Base-by-base conservation (phyloP, 2,888 invertebrate species). In the Sussaba pulchella region DNA sequence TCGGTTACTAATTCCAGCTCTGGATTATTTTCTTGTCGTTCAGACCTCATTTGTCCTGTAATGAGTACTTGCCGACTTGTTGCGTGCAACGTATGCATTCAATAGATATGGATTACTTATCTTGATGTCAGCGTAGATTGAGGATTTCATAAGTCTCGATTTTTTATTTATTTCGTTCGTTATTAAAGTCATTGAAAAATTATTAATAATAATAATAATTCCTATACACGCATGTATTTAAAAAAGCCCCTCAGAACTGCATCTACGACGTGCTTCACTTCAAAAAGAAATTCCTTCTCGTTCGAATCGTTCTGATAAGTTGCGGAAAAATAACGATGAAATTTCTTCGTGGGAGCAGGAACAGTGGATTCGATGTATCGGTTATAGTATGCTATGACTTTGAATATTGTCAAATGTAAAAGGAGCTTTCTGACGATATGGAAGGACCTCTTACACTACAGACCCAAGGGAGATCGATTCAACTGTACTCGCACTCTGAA, bases 311-410 rank as follows among this genome's bases (percentile, higher is more conserved):
- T 8, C 10, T 31, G 31, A 45, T 64, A 47, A 64, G 47, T 47
- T 17, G 6, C 17, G 47, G 31, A 12, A 66, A 9, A 39, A 66
- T 66, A 26, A 43, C 10, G 54, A 26, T 10, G n/a, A 43, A 41
- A 5, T 43, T 41, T 10, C n/a, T 14, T 21, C 10, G 10, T 21
- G 19, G 14, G 14, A 26, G 54, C 0, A 8, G 41, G 57, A 59
- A 71, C 70, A 66, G 64, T 66, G 36, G 43, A 52, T 76, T 52
- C 57, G 78, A 74, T 74, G 74, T 79, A 75, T 79, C 72, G 74
- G 66, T 45, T 77, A 82, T 82, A 83, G 82, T 86, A 86, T 87
- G 64, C 66, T 17, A 75, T 45, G 85, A 87, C 87, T 87, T 85
- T 80, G 82, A 87, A 87, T 87, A 87, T 83, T 84, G 8, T 1